Percentiles rank a stretch among this genome's conserved stretches.
These are phyloP conservation scores for Propithecus deckenii DNA, from an alignment of 2,797 vertebrate genomes.

Conservation along the genomic window DNA sequence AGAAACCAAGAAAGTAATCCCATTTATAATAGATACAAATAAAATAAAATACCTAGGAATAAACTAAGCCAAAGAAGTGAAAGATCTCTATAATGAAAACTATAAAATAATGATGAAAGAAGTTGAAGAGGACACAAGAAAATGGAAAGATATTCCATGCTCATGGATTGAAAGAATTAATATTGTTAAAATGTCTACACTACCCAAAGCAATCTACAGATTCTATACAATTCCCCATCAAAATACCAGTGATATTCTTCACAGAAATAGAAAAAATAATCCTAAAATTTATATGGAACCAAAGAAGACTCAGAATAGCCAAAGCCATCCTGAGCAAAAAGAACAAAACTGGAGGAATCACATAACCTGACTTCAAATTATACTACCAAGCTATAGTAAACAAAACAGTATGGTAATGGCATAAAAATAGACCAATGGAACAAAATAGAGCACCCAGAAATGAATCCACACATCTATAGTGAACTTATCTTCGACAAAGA, in stretches of 20 bases:
- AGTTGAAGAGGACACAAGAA: background rate
- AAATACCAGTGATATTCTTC: background rate
- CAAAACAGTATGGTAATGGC: background rate
- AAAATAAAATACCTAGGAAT: background rate
- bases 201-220: background rate
- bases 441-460: background rate
- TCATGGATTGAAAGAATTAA: background rate
- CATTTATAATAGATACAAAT: background rate
- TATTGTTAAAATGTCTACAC: background rate
- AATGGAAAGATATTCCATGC: background rate
- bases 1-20: background rate
- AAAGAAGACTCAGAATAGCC: background rate
- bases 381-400: background rate
- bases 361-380: background rate
- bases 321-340: background rate
- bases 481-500: background rate
- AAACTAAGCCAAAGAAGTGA: background rate
- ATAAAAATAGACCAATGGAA: background rate
- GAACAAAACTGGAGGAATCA: background rate
- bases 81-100: background rate
- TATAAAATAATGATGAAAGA: background rate
- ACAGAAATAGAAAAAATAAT: background rate
- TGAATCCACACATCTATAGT: background rate
- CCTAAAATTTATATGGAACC: background rate
- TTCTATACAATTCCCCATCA: background rate